These are phyloP conservation scores for Sphaerodactylus townsendi DNA, from an alignment of 2,113 vertebrate species.

Conservation along the genomic window DNA sequence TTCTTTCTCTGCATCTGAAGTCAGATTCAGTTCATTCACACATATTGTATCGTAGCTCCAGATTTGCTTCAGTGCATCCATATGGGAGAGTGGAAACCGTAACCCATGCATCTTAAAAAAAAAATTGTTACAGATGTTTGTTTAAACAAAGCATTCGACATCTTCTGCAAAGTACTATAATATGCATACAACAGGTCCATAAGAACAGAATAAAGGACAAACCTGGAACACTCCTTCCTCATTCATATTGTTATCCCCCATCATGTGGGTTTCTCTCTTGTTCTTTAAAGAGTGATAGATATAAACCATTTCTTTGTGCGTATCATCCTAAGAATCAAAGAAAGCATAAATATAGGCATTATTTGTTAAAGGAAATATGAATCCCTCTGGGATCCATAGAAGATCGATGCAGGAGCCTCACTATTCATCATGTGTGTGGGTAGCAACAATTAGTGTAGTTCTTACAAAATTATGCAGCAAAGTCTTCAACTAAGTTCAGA, in stretches of 20 bases:
- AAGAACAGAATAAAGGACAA: constrained; percentile 33
- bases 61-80: constrained; percentile 84
- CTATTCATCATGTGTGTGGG: neutral
- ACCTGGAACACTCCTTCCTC: constrained; percentile 58
- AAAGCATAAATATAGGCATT: neutral
- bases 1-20: constrained; percentile 78
- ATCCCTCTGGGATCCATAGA: neutral
- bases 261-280: constrained; percentile 87
- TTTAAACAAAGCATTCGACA: neutral
- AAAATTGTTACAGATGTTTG: neutral
- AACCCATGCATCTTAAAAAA: constrained; percentile 75
- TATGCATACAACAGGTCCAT: neutral
- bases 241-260: constrained; percentile 73
- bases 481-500: neutral
- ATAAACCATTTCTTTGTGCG: constrained; percentile 76
- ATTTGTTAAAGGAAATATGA: neutral
- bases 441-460: neutral
- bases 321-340: constrained; percentile 73
- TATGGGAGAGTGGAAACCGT: constrained; percentile 82
- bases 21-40: constrained; percentile 79
- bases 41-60: constrained; percentile 69
- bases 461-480: neutral
- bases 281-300: constrained; percentile 89
- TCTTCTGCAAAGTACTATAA: neutral
- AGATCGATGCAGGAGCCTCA: neutral